Evolutionary conservation across 1,140 invertebrate genomes (phyloP).

Genomic region (Acromyrmex heyeri): DNA sequence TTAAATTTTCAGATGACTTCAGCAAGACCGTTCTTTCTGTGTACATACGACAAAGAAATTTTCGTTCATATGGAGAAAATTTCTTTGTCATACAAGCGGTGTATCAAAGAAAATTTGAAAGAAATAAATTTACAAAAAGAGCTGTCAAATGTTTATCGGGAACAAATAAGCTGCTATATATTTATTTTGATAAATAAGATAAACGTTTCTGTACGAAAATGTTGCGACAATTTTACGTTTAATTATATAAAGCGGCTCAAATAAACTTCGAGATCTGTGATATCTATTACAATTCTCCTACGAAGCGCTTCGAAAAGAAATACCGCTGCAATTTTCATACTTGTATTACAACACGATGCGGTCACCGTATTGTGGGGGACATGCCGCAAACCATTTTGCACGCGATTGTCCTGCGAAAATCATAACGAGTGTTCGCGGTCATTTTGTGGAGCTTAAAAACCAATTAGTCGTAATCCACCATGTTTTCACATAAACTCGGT

Average conservation of each 20-base stretch:
- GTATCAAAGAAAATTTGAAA: neutral
- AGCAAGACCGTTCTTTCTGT: no score
- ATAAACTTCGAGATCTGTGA: neutral
- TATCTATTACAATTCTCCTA: neutral
- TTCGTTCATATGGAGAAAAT: neutral
- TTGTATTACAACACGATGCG: neutral
- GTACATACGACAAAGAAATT: neutral
- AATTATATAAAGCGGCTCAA: neutral
- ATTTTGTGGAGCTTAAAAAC: conserved; percentile 74
- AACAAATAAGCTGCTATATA: neutral
- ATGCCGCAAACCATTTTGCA: neutral
- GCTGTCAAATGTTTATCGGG: neutral
- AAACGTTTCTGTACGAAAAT: neutral
- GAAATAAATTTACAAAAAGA: neutral
- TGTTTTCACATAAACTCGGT: conserved; percentile 55
- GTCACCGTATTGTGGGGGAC: neutral
- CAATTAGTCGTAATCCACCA: conserved; percentile 75
- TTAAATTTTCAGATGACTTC: no score
- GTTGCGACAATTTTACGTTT: neutral
- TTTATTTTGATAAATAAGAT: neutral
- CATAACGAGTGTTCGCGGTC: conserved; percentile 35
- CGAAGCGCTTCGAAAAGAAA: neutral
- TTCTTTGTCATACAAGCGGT: neutral
- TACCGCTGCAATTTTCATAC: conserved; percentile 11
- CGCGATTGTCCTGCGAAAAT: conserved; percentile 19